A percentile compares a stretch with the other conserved stretches of the same genome.
Evolutionary conservation across 2,113 vertebrate genomes (phyloP).

Genomic region (Triplophysa siluroides): DNA sequence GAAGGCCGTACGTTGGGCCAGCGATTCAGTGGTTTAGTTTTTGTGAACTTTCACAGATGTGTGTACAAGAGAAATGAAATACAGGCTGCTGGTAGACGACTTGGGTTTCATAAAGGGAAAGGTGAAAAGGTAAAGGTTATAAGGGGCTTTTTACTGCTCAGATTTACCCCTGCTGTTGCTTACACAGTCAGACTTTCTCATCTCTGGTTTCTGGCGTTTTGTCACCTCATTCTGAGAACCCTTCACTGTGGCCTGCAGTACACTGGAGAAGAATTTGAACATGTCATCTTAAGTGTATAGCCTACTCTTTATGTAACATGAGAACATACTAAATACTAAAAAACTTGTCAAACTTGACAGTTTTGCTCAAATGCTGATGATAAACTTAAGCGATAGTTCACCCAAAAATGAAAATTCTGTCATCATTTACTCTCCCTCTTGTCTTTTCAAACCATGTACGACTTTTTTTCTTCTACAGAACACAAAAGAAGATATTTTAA

Average conservation of each 20-base stretch:
- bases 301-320: too few species aligned
- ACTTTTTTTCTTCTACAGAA: too few species aligned
- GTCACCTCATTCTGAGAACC: not conserved
- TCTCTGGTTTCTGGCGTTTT: constrained; percentile 6
- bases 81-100: not conserved
- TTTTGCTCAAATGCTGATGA: too few species aligned
- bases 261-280: too few species aligned
- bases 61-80: constrained; percentile 17
- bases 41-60: constrained; percentile 14
- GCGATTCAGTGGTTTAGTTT: constrained; percentile 14
- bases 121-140: constrained; percentile 30
- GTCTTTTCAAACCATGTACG: too few species aligned
- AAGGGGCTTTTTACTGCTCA: constrained; percentile 9
- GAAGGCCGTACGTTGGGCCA: constrained; percentile 16
- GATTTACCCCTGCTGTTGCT: constrained; percentile 25
- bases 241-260: not conserved
- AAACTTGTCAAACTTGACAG: too few species aligned
- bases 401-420: too few species aligned
- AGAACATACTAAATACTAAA: too few species aligned
- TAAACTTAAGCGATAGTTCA: too few species aligned
- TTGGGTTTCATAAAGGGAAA: constrained; percentile 16
- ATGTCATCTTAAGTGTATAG: too few species aligned
- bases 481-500: too few species aligned
- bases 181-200: constrained; percentile 2
- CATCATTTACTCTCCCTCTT: too few species aligned